Evolutionary conservation across 2,113 vertebrate genomes (phyloP), one percentile per base, ranked within the genome.

Genomic region (Dipodomys spectabilis): DNA sequence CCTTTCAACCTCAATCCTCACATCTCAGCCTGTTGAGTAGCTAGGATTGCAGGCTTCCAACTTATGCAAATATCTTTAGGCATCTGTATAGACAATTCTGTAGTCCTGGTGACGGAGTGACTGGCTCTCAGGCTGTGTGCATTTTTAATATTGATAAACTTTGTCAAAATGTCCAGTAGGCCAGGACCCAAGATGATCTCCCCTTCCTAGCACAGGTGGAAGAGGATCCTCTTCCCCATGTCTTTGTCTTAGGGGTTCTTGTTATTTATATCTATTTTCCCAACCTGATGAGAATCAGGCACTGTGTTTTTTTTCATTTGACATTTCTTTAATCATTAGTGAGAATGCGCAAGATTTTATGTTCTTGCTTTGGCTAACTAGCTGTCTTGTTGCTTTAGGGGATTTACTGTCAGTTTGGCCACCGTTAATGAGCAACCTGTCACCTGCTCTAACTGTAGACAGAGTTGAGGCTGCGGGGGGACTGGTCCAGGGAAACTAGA

Each of bases 301-400:
- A 62, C 7, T 19, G 74, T 35, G 23, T 35, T 79, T 30, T 28
- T 28, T 88, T 73, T 44, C 53, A 57, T 9, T 86, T 23, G 57
- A 78, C 64, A 23, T 79, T 75, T 87, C 86, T 93, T 45, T 27
- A 75, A 11, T 72, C 45, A 4, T 62, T 25, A 4, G 1, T 19
- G 64, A 88, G 68, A 12, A 2, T 27, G 11, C 53, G 60, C 53
- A 80, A 65, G 72, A 83, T 67, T 49, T 64, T 30, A 13, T 5
- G 7, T 4, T 75, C 81, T 80, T 22, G 65, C n/a, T 77, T 88
- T 30, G 32, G 22, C 39, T 39, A 8, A 88, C 13, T 16, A 32
- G 88, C 82, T 92, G 77, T 82, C 28, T 77, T 87, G 8, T 10
- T 86, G 57, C 67, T 72, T 75, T 86, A 72, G 68, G 62, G 25